phyloP scores from a whole-genome alignment of 2,888 invertebrate species.

The Carcina quercana region DNA sequence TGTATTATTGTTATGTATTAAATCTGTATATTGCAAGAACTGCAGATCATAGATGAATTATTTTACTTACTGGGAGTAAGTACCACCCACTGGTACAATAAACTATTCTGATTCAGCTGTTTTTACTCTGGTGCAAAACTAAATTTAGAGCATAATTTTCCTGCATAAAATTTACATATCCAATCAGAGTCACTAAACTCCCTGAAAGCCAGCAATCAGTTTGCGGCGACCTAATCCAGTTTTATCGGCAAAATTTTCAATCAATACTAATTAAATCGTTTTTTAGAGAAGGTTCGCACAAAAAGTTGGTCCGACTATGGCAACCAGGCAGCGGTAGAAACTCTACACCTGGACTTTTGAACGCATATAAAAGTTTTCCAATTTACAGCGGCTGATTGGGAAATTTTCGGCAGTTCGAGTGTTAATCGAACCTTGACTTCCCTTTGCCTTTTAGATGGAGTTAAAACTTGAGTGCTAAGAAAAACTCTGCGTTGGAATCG shows the following conservation, averaged over 20 bases:
- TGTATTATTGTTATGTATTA: no score
- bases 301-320: conserved; percentile 50
- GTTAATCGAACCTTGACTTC: conserved; percentile 68
- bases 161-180: no score
- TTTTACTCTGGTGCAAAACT: no score
- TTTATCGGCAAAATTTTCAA: conserved; percentile 33
- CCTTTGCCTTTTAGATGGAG: conserved; percentile 50
- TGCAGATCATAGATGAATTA: no score
- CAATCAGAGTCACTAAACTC: no score
- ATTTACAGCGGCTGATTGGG: conserved; percentile 71
- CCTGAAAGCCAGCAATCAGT: no score
- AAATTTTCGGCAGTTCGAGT: conserved; percentile 69
- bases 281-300: conserved; percentile 47
- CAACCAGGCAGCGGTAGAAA: conserved; percentile 55
- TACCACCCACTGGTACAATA: no score
- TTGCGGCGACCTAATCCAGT: conserved; percentile 21
- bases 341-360: conserved; percentile 67
- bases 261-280: conserved; percentile 50
- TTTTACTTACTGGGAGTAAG: no score
- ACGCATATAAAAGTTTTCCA: conserved; percentile 74
- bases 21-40: no score
- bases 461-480: conserved; percentile 32
- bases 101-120: no score
- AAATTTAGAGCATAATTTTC: no score
- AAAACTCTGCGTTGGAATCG: not conserved